Conservation (phyloP, 2,888 invertebrate species). For the Clanis bilineata region DNA sequence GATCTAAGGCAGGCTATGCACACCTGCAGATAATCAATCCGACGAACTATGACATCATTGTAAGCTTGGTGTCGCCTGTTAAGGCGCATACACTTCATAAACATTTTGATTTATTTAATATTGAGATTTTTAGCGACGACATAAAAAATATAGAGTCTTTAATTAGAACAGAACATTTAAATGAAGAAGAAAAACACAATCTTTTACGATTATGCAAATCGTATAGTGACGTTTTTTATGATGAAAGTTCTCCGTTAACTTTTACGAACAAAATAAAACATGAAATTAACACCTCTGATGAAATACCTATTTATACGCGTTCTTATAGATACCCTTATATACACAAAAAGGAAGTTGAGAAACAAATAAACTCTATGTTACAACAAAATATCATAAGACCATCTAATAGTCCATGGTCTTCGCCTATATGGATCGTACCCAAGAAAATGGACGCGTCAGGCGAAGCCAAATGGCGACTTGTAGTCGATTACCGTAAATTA, state of each 20-base stretch:
- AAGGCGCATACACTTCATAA: no score
- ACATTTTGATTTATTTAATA: no score
- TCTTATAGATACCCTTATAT: slow-evolving; percentile 20
- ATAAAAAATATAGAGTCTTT: no score
- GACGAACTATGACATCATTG: no score
- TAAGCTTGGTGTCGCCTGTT: no score
- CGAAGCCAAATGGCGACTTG: slow-evolving; percentile 28
- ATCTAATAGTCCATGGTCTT: slow-evolving; percentile 16
- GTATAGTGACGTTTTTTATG: slow-evolving; percentile 27
- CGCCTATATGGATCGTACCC: slow-evolving; percentile 16
- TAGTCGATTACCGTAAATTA: slow-evolving; percentile 30
- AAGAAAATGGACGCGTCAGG: slow-evolving; percentile 25
- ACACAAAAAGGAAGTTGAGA: slow-evolving; percentile 22
- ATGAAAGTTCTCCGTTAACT: slow-evolving; percentile 22
- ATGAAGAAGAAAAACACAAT: no score
- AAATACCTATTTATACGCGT: slow-evolving; percentile 21
- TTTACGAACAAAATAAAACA: slow-evolving; percentile 25
- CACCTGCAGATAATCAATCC: no score
- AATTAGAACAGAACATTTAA: no score
- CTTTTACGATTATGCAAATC: no score
- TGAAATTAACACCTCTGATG: slow-evolving; percentile 15
- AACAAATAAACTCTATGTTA: slow-evolving; percentile 22
- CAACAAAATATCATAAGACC: slow-evolving; percentile 19
- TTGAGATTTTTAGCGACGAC: no score
- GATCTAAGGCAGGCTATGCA: no score